Evolutionary conservation across 2,888 invertebrate genomes (phyloP).

Genomic region (Perizoma affinitatum): DNA sequence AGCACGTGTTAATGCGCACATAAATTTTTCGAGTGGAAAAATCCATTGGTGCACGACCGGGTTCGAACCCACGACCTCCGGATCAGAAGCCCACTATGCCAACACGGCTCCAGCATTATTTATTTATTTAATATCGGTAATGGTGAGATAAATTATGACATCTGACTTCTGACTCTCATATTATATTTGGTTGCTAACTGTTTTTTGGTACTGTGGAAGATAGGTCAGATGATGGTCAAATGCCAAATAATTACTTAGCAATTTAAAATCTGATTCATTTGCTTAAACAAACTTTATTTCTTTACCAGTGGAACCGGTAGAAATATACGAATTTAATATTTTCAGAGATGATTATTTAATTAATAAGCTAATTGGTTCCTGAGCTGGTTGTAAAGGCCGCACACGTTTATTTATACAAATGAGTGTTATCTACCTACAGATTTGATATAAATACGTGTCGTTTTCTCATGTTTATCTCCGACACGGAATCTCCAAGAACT

Average conservation of each 20-base stretch:
- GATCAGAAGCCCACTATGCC: too few relatives aligned
- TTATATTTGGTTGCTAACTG: background rate
- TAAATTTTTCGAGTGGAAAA: too few relatives aligned
- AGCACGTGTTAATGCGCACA: too few relatives aligned
- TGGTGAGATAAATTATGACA: background rate
- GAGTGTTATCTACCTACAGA: too few relatives aligned
- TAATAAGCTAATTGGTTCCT: conserved; percentile 3
- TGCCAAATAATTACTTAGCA: background rate
- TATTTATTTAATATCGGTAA: background rate
- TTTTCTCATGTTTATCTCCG: background rate
- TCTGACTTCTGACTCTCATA: background rate
- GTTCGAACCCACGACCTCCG: too few relatives aligned
- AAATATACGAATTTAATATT: too few relatives aligned
- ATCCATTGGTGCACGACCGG: too few relatives aligned
- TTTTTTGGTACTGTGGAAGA: background rate
- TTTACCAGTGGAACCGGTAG: background rate
- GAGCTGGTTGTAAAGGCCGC: conserved; percentile 2
- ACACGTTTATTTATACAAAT: too few relatives aligned
- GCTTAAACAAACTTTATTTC: conserved; percentile 2
- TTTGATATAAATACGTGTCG: background rate
- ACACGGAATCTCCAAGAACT: conserved; percentile 16
- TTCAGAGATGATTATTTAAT: too few relatives aligned
- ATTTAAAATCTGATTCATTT: background rate
- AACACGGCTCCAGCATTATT: too few relatives aligned
- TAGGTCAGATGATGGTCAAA: conserved; percentile 6